phyloP scores from a whole-genome alignment of 2,888 invertebrate genomes.

The Nephrocerus scutellatus region DNA sequence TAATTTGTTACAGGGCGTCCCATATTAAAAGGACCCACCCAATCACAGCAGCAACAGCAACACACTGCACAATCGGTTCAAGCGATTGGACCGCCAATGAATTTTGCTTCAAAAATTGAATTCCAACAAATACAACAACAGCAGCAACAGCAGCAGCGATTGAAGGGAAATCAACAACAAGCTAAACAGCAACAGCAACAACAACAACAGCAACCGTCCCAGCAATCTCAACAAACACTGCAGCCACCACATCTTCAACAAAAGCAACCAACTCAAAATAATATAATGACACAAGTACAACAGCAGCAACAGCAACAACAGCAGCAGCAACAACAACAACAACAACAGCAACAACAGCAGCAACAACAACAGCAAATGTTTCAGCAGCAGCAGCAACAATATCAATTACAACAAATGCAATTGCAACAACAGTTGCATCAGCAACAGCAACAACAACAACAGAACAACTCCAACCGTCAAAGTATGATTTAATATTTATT shows the following conservation, averaged over 20 bases:
- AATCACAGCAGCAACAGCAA: conserved; percentile 12
- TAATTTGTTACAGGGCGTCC: conserved; percentile 37
- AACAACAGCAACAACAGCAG: conserved; percentile 30
- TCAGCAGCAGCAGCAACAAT: conserved; percentile 41
- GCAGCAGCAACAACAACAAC: conserved; percentile 31
- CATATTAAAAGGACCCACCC: conserved; percentile 39
- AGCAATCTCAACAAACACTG: conserved; percentile 25
- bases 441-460: conserved; percentile 10
- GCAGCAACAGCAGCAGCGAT: conserved; percentile 22
- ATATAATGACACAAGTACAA: conserved; percentile 31
- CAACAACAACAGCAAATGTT: conserved; percentile 24
- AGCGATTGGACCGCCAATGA: too few species aligned
- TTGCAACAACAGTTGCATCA: conserved; percentile 41
- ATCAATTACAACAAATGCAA: conserved; percentile 20
- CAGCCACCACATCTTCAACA: conserved; percentile 32
- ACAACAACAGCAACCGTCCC: conserved; percentile 16
- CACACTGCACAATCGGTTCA: conserved; percentile 26
- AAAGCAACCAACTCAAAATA: conserved; percentile 26
- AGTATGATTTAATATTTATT: too few species aligned
- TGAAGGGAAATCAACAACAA: conserved; percentile 23
- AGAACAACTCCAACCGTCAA: too few species aligned
- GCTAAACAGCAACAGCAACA: conserved; percentile 24
- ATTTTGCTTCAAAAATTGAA: conserved; percentile 33
- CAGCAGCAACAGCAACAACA: conserved; percentile 42
- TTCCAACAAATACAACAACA: conserved; percentile 38